These are phyloP conservation scores for Larimichthys polyactis DNA, from an alignment of 2,113 vertebrate species.

Conservation along the genomic window DNA sequence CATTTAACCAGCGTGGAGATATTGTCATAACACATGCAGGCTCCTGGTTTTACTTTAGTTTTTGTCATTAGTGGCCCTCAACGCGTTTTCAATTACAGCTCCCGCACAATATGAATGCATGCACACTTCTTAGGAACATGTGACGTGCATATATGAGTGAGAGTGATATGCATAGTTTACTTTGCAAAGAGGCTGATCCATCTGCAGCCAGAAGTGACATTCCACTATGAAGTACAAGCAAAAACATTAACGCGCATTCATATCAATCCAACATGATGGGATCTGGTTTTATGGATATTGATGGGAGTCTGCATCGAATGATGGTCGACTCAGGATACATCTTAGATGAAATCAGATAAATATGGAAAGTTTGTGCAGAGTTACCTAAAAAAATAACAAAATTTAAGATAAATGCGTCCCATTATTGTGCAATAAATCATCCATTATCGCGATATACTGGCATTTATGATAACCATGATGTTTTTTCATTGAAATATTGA, in stretches of 20 bases:
- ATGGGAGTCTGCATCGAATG: neutral
- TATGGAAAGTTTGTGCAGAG: neutral
- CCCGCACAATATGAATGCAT: constrained; percentile 36
- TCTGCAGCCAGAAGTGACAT: too few relatives aligned
- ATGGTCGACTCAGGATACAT: neutral
- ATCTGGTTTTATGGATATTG: neutral
- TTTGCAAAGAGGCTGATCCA: neutral
- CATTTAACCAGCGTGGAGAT: constrained; percentile 75
- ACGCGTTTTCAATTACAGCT: constrained; percentile 60
- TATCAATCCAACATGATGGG: neutral
- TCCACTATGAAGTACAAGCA: neutral
- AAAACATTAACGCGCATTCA: neutral
- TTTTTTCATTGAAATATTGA: too few relatives aligned
- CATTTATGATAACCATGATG: too few relatives aligned
- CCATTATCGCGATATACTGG: too few relatives aligned
- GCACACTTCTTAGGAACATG: constrained; percentile 22
- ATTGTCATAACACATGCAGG: constrained; percentile 59
- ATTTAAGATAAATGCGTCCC: neutral
- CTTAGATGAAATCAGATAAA: neutral
- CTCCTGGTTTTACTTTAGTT: constrained; percentile 46
- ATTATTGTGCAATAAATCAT: neutral
- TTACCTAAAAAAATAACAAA: neutral
- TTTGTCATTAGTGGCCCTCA: constrained; percentile 45
- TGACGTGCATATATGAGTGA: neutral
- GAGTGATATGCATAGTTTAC: neutral